A percentile compares a stretch with the other conserved stretches of the same genome.
phyloP scores from a whole-genome alignment of 1,140 invertebrate species.

The Myzus persicae region DNA sequence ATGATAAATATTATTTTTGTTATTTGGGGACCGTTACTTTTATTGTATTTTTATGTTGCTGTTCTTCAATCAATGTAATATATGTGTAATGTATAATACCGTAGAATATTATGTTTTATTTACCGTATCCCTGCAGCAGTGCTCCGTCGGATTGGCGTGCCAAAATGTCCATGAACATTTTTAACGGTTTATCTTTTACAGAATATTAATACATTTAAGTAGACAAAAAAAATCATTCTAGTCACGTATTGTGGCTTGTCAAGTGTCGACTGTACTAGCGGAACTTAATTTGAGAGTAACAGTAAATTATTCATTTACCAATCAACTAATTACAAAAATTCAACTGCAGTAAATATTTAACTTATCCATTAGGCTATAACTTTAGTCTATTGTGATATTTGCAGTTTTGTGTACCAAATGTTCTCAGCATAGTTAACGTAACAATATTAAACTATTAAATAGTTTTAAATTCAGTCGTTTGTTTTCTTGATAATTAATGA shows the following conservation, averaged over 20 bases:
- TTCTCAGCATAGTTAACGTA: background rate
- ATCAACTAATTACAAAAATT: conserved; percentile 3
- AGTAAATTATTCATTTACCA: conserved; percentile 6
- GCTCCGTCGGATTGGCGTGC: background rate
- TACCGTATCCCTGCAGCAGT: background rate
- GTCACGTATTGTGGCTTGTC: background rate
- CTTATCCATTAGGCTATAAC: background rate
- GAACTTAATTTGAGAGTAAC: background rate
- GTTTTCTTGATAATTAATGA: conserved; percentile 24
- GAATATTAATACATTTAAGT: conserved; percentile 3
- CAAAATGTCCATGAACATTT: background rate
- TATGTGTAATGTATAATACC: background rate
- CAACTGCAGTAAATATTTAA: background rate
- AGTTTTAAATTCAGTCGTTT: background rate
- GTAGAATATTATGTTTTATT: no score
- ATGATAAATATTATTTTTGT: background rate
- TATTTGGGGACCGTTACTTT: background rate
- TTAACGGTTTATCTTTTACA: background rate
- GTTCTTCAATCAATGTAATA: background rate
- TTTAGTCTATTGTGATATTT: background rate
- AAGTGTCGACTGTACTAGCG: background rate
- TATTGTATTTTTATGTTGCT: background rate
- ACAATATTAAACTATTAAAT: background rate
- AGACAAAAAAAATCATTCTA: background rate
- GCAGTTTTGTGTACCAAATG: background rate